Evolutionary conservation across 2,797 vertebrate species (phyloP), one percentile per base, ranked within the genome.

Genomic region (Sebastes reedi): DNA sequence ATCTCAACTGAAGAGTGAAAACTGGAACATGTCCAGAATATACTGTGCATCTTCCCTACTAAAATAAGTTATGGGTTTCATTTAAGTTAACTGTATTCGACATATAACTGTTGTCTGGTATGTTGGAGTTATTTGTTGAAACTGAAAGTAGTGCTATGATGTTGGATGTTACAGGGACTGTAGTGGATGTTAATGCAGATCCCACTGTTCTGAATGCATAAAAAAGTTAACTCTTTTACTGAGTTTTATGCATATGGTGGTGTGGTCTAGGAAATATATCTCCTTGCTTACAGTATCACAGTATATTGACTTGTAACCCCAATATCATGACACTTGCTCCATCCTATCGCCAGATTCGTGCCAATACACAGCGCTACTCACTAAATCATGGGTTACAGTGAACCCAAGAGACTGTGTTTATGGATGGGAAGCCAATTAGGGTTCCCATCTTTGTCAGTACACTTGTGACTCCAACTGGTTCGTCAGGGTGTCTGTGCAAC

Each of bases 221-320:
- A 46, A 46, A 46, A 46, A 46, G 42, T 46, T 0, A 46, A 46
- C 14, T 50, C 0, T 46, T 20, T 50, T 18, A 50, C 7, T 0
- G 18, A 20, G 3, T 8, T 8, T 50, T 50, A 50, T 50, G 46
- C 46, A 50, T 50, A 20, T 50, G 46, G 0, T 1, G 3, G 18
- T 50, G 8, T 50, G 46, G 0, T 50, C 18, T 20, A 46, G 42
- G 42, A 46, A 46, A 46, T 50, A 18, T 20, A 50, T 50, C 46
- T 50, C 0, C 46, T 50, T 20, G 46, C 16, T 50, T 50, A 50
- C 0, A 50, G 18, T 50, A 50, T 50, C 3, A 0, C 46, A 50
- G 0, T 50, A 50, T 50, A 50, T 50, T 20, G 46, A 20, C 18
- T 50, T 18, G 46, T 50, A 50, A 50, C 18, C 46, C 46, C 46